Evolutionary conservation across 2,797 vertebrate genomes (phyloP), one percentile per base, ranked within the genome.

Genomic region (Lithobates sylvaticus): DNA sequence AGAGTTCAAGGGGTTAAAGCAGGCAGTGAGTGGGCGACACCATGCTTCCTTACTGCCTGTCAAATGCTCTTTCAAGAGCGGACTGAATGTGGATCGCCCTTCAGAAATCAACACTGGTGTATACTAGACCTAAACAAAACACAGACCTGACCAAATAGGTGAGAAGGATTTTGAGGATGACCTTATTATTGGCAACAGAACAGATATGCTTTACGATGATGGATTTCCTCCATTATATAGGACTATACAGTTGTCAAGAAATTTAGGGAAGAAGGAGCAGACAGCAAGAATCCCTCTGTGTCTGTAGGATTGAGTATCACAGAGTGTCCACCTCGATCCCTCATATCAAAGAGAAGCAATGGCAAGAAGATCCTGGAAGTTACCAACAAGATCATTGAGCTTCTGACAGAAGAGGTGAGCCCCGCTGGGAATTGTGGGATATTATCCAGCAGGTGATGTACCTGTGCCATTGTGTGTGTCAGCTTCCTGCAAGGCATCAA

Each of bases 381-480:
- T n/a, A 65, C 61, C 61, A 65, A 23, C 61, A 65, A 65, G 61
- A 65, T 65, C 23, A 65, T 65, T 65, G 23, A 65, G 61, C 61
- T 65, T 8, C 21, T 65, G 7, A 65, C 7, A 3, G 61, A 65
- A 26, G 61, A 65, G 61, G 61, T 65, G 61, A 26, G 61, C 3
- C 50, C 5, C 5, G 0, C 16, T 54, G 50, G n/a, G 61, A 65
- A 65, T 65, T 65, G 61, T 65, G 61, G 61, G 23, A 65, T 23
- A 26, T 10, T 65, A n/a, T 65, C 12, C 3, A 18, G 50, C 16
- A 16, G 13, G 15, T 16, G 4, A 18, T 54, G 50, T 18, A 18
- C 16, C 10, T 47, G 44, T 47, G 44, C 12, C 9, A 44, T 10
- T 44, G 42, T 50, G 15, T 50, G 47, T 16, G 47, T 54, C 16